Conservation (phyloP, 2,113 vertebrate genomes). For the Phycodurus eques region DNA sequence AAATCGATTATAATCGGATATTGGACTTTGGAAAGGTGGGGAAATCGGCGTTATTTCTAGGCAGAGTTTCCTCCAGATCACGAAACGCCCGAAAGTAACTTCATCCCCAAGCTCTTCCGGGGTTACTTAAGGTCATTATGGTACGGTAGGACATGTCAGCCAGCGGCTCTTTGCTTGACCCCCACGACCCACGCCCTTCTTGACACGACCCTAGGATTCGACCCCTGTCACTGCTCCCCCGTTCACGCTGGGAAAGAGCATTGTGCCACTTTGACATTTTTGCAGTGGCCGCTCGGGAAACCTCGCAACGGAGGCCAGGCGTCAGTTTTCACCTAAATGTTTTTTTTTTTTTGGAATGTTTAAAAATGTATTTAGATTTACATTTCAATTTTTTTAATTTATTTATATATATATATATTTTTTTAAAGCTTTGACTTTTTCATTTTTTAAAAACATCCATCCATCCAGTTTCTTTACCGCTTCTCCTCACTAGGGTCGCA, state of each 20-base stretch:
- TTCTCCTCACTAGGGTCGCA: no score
- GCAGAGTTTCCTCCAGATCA: conserved; percentile 2
- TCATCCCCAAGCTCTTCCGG: conserved; percentile 26
- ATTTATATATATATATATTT: no score
- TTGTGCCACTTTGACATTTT: conserved; percentile 12
- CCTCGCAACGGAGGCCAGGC: neutral
- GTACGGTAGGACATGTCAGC: conserved; percentile 75
- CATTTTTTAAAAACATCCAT: no score
- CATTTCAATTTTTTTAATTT: no score
- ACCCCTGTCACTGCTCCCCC: conserved; percentile 29
- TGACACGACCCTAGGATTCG: neutral
- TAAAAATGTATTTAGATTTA: neutral
- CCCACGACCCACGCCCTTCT: conserved; percentile 29
- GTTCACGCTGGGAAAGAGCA: neutral
- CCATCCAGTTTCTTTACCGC: no score
- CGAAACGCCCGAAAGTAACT: conserved; percentile 86
- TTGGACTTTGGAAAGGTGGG: no score
- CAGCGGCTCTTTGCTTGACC: conserved; percentile 31
- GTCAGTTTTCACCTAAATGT: conserved; percentile 3
- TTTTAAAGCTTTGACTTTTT: no score
- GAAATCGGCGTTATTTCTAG: no score
- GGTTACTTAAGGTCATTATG: conserved; percentile 86
- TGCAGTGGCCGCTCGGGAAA: conserved; percentile 31
- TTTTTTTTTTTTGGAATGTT: no score
- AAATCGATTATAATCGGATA: no score